Percentiles rank a stretch among this genome's conserved stretches.
phyloP scores from a whole-genome alignment of 2,888 invertebrate species.

The Noctua janthina region DNA sequence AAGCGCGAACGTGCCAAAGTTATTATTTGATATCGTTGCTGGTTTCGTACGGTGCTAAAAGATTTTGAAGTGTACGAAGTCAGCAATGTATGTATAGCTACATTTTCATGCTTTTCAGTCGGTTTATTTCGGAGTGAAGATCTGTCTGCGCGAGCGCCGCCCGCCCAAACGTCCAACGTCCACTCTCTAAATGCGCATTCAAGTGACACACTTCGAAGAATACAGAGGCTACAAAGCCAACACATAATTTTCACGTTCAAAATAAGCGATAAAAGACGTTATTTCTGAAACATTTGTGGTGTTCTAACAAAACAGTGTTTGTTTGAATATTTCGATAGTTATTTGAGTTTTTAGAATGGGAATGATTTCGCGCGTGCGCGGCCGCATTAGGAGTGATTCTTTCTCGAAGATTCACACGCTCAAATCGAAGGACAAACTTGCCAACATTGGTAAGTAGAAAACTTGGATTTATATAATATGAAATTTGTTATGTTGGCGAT shows the following conservation, averaged over 20 bases:
- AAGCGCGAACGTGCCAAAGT: slow-evolving; percentile 1
- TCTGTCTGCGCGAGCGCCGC: slow-evolving; percentile 75
- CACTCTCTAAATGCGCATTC: slow-evolving; percentile 82
- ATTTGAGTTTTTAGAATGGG: slow-evolving; percentile 88
- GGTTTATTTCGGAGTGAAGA: slow-evolving; percentile 48
- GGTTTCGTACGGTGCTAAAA: slow-evolving; percentile 14
- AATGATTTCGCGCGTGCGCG: slow-evolving; percentile 93
- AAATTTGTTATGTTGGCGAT: neutral
- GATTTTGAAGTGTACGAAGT: slow-evolving; percentile 22
- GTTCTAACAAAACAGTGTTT: slow-evolving; percentile 52
- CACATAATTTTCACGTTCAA: slow-evolving; percentile 50
- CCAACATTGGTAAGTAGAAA: slow-evolving; percentile 91
- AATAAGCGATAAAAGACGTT: slow-evolving; percentile 34
- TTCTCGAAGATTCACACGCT: slow-evolving; percentile 91
- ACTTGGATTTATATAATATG: neutral
- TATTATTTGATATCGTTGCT: slow-evolving; percentile 64
- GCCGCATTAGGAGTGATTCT: slow-evolving; percentile 92
- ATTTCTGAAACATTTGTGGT: slow-evolving; percentile 45
- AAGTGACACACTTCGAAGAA: slow-evolving; percentile 77
- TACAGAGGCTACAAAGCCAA: slow-evolving; percentile 68
- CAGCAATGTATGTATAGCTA: slow-evolving; percentile 68
- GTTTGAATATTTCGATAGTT: slow-evolving; percentile 40
- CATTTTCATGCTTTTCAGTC: slow-evolving; percentile 48
- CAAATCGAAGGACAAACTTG: slow-evolving; percentile 92
- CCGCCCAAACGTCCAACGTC: slow-evolving; percentile 76